Evolutionary conservation across 2,797 vertebrate species (phyloP).

Genomic region (Spinus olivaceus): DNA sequence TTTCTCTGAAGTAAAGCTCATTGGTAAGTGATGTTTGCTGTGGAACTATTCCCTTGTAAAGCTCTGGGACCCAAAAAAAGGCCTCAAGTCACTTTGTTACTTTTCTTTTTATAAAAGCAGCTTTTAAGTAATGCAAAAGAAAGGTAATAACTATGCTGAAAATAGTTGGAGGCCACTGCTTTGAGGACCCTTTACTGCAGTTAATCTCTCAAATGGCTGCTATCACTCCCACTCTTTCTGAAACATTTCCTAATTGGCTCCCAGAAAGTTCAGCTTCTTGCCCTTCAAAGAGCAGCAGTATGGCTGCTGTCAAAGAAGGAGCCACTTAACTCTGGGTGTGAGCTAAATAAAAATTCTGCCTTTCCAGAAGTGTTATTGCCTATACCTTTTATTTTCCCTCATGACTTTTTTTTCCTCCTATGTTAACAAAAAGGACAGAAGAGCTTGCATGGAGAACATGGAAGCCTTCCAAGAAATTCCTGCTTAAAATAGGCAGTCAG

Average conservation of each 20-base stretch:
- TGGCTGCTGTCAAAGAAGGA: not conserved
- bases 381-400: not conserved
- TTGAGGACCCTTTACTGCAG: not conserved
- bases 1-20: not conserved
- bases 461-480: not conserved
- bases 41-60: not conserved
- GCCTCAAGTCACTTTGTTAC: not conserved
- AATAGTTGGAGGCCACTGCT: not conserved
- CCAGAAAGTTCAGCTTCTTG: conserved; percentile 26
- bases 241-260: conserved; percentile 16
- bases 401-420: not conserved
- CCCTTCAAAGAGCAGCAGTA: not conserved
- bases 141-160: not conserved
- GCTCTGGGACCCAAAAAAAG: not conserved
- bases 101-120: not conserved
- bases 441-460: not conserved
- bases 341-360: not conserved
- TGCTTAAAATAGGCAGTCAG: not conserved
- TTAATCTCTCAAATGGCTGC: not conserved
- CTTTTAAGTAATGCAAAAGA: not conserved
- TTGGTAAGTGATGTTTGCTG: not conserved
- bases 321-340: not conserved
- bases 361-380: not conserved
- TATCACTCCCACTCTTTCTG: not conserved
- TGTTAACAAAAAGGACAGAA: not conserved